phyloP scores from a whole-genome alignment of 2,113 vertebrate genomes.

The Rhagologus leucostigma region DNA sequence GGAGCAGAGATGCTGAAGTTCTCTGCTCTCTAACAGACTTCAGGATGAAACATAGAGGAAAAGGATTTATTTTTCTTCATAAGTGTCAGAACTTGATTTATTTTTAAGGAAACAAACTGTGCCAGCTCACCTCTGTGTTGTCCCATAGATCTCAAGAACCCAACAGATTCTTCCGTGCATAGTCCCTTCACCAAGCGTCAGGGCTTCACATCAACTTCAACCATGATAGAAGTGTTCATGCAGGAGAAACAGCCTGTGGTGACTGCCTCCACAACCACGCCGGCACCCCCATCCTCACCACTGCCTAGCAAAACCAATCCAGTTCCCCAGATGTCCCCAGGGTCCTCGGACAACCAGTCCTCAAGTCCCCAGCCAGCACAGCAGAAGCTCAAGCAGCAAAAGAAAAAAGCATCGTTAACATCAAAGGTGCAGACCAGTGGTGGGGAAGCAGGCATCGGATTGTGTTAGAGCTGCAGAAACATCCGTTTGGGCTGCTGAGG shows the following conservation, averaged over 20 bases:
- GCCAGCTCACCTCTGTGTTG: neutral
- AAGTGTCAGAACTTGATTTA: neutral
- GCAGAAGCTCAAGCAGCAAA: slow-evolving; percentile 94
- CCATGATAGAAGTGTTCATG: slow-evolving; percentile 95
- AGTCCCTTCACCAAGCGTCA: slow-evolving; percentile 90
- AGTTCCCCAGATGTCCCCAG: slow-evolving; percentile 85
- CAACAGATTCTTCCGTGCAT: slow-evolving; percentile 81
- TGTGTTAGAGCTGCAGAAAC: neutral
- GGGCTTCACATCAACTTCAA: slow-evolving; percentile 85
- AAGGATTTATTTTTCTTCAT: neutral
- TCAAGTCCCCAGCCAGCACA: slow-evolving; percentile 95
- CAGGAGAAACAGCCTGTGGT: slow-evolving; percentile 87
- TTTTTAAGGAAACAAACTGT: neutral
- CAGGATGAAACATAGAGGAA: neutral
- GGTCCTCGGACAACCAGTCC: slow-evolving; percentile 89
- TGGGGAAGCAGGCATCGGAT: neutral
- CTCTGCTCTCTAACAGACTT: neutral
- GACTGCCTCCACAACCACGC: slow-evolving; percentile 68
- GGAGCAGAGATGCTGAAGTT: neutral
- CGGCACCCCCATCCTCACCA: slow-evolving; percentile 80
- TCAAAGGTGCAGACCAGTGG: slow-evolving; percentile 78
- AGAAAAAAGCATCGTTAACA: slow-evolving; percentile 90
- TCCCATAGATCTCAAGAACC: slow-evolving; percentile 84
- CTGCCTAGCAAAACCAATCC: slow-evolving; percentile 77
- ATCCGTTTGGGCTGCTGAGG: neutral